Conservation (phyloP, 2,113 vertebrate species). For the Trematomus loennbergii region DNA sequence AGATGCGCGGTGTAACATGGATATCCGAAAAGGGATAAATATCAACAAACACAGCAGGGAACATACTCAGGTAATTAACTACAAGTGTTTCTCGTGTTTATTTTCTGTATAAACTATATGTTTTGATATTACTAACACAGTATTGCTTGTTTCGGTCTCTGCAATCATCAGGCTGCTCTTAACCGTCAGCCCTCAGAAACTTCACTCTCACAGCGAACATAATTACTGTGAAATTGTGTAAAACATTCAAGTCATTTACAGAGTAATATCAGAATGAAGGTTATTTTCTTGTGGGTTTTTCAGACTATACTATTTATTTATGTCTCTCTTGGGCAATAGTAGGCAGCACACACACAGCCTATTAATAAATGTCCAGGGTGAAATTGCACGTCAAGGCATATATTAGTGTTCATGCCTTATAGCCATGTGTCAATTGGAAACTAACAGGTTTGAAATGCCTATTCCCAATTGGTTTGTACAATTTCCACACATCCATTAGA, state of each 20-base stretch:
- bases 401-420: neutral
- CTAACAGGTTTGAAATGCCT: constrained; percentile 13
- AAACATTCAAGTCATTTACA: neutral
- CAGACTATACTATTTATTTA: neutral
- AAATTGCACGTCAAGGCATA: constrained; percentile 20
- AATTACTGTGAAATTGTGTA: neutral
- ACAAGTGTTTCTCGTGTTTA: neutral
- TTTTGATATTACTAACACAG: neutral
- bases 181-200: constrained; percentile 13
- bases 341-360: neutral
- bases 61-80: constrained; percentile 55
- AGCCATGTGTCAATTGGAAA: constrained; percentile 4
- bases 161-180: neutral
- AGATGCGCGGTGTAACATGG: constrained; percentile 73
- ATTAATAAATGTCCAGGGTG: neutral
- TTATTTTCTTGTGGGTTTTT: neutral
- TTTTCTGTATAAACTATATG: neutral
- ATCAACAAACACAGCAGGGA: constrained; percentile 29
- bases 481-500: constrained; percentile 12
- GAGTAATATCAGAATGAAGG: neutral
- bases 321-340: neutral
- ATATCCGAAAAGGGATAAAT: constrained; percentile 66
- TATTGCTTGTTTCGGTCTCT: neutral
- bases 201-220: constrained; percentile 7
- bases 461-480: constrained; percentile 10